Conservation (phyloP, 2,797 vertebrate species). For the Clarias pachynema region DNA sequence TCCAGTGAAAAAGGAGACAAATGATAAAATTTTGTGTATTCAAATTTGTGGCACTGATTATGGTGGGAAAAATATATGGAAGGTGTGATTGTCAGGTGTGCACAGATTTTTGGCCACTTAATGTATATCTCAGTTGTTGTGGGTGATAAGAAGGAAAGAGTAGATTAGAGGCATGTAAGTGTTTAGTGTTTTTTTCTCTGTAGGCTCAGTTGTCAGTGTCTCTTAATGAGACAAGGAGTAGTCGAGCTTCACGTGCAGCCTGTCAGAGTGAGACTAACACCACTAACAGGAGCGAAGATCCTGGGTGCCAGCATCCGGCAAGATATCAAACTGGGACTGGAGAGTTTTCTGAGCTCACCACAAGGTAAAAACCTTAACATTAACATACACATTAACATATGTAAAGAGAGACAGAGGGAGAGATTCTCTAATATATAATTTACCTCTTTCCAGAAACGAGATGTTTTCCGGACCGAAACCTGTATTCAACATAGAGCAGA, state of each 20-base stretch:
- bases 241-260: slow-evolving; percentile 30
- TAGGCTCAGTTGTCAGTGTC: slow-evolving; percentile 76
- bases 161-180: background rate
- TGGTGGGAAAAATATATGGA: too few species aligned
- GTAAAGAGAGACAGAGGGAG: too few species aligned
- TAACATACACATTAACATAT: too few species aligned
- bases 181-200: background rate
- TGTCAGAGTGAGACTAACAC: background rate
- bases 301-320: background rate
- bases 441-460: slow-evolving; percentile 47
- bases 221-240: slow-evolving; percentile 64
- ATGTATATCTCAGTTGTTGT: background rate
- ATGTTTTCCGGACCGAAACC: slow-evolving; percentile 33
- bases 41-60: background rate
- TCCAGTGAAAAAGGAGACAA: background rate
- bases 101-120: too few species aligned
- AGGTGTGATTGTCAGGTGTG: too few species aligned
- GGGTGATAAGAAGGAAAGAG: background rate
- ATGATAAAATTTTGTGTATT: background rate
- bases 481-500: slow-evolving; percentile 51
- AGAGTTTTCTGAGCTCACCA: slow-evolving; percentile 19
- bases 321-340: slow-evolving; percentile 25
- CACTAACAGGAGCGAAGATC: slow-evolving; percentile 10
- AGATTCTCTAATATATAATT: background rate
- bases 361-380: slow-evolving; percentile 33